Evolutionary conservation across 1,140 invertebrate genomes (phyloP), one percentile per base, ranked within the genome.

Genomic region (Bombus waltoni): DNA sequence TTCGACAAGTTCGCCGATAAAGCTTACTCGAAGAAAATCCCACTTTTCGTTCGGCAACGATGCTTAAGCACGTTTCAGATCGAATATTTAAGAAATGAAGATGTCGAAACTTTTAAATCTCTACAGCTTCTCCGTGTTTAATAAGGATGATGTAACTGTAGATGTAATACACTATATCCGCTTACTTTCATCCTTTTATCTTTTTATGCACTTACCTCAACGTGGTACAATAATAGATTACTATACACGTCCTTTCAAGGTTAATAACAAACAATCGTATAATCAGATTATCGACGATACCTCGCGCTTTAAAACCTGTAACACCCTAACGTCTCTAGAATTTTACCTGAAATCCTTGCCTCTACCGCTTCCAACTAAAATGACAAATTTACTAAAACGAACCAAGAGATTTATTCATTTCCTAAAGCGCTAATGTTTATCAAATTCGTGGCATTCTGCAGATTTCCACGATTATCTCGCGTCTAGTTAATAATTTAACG

Each of bases 391-490:
- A 3, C 2, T 2, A 22, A 10, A 15, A 40, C 1, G 4, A 71
- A 0, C 1, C 10, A 8, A 40, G 11, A 28, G 1, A 40, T 40
- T 28, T 40, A 2, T 38, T 28, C 22, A 1, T n/a, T 62, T 62
- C 0, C 10, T 4, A 1, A 11, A n/a, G 28, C 9, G 4, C 28
- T 0, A n/a, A n/a, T 62, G 11, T 62, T 62, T 11, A 8, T 0
- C 18, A 53, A 53, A 53, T 53, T 8, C 5, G 0, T 18, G 6
- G 6, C 1, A 53, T 53, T 2, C 47, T 53, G 5, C 18, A 53
- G 18, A 53, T 0, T 53, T 53, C 8, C 2, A 53, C 22, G 5
- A 22, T 53, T 22, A 8, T 8, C 5, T 22, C 0, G 22, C 2
- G 18, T 53, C 18, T 22, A 22, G 47, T 22, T 53, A 53, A 53